Evolutionary conservation across 2,888 invertebrate genomes (phyloP).

Genomic region (Nesidiocoris tenuis): DNA sequence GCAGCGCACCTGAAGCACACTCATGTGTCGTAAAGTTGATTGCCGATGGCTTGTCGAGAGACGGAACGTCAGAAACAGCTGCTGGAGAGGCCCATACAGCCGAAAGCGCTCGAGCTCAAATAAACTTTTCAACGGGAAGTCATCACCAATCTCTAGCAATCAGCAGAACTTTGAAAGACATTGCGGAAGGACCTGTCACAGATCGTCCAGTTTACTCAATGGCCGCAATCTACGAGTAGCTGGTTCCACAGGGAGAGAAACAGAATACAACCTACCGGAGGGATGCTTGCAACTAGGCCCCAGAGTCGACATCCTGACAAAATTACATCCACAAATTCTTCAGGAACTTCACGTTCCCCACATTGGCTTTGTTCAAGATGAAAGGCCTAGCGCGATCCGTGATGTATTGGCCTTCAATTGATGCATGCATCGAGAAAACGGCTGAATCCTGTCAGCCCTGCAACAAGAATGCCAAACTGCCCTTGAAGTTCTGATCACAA

Average conservation of each 20-base stretch:
- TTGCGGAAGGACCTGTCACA: constrained; percentile 16
- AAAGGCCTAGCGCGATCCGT: constrained; percentile 33
- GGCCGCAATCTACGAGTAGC: neutral
- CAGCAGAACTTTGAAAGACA: constrained; percentile 13
- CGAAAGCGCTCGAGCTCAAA: too few relatives aligned
- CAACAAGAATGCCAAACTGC: neutral
- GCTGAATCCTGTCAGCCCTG: constrained; percentile 1
- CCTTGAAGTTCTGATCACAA: neutral
- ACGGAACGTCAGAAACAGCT: too few relatives aligned
- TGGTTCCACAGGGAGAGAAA: constrained; percentile 9
- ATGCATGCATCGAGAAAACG: constrained; percentile 5
- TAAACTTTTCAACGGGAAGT: too few relatives aligned
- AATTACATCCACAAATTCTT: constrained; percentile 9
- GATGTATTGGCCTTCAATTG: constrained; percentile 40
- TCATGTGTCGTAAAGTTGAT: too few relatives aligned
- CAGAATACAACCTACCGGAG: constrained; percentile 2
- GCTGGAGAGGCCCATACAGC: too few relatives aligned
- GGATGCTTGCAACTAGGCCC: constrained; percentile 18
- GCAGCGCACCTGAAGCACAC: too few relatives aligned
- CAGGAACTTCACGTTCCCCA: constrained; percentile 31
- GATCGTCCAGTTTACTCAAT: constrained; percentile 3
- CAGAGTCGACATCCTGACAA: constrained; percentile 19
- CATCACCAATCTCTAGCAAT: too few relatives aligned
- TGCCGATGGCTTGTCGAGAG: too few relatives aligned
- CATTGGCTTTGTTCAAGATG: too few relatives aligned